These are phyloP conservation scores for Cryptocheilus praepositus DNA, from an alignment of 2,888 invertebrate genomes.

Conservation along the genomic window DNA sequence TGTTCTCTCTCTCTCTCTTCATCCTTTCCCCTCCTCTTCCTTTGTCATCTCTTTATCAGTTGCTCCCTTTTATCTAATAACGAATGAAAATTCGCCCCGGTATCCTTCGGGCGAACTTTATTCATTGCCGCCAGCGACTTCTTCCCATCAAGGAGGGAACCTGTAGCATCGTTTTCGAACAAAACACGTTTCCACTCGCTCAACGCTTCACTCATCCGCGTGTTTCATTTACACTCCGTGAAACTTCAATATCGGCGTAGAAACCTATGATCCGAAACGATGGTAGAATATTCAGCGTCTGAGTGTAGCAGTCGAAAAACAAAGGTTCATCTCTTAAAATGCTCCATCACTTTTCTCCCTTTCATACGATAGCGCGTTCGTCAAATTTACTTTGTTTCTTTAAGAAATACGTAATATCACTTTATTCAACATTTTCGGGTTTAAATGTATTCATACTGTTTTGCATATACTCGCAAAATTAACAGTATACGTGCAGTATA, in stretches of 20 bases:
- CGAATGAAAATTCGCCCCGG: constrained; percentile 35
- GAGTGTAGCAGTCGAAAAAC: too few species aligned
- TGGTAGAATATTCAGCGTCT: too few species aligned
- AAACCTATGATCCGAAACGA: too few species aligned
- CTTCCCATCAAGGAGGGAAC: constrained; percentile 31
- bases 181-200: constrained; percentile 27
- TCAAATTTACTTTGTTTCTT: too few species aligned
- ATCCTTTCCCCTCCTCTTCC: constrained; percentile 2
- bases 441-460: too few species aligned
- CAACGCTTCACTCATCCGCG: constrained; percentile 25
- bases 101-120: constrained; percentile 35
- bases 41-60: constrained; percentile 13
- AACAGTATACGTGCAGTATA: too few species aligned
- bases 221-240: constrained; percentile 56
- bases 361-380: too few species aligned
- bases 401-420: too few species aligned
- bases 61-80: constrained; percentile 1
- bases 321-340: too few species aligned
- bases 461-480: too few species aligned
- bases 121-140: constrained; percentile 26
- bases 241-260: constrained; percentile 46
- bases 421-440: too few species aligned
- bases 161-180: constrained; percentile 47
- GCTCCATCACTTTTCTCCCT: too few species aligned
- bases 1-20: background rate